A percentile compares a stretch with the other conserved stretches of the same genome.
Conservation (phyloP, 2,888 invertebrate genomes). For the Ichneumon xanthorius region DNA sequence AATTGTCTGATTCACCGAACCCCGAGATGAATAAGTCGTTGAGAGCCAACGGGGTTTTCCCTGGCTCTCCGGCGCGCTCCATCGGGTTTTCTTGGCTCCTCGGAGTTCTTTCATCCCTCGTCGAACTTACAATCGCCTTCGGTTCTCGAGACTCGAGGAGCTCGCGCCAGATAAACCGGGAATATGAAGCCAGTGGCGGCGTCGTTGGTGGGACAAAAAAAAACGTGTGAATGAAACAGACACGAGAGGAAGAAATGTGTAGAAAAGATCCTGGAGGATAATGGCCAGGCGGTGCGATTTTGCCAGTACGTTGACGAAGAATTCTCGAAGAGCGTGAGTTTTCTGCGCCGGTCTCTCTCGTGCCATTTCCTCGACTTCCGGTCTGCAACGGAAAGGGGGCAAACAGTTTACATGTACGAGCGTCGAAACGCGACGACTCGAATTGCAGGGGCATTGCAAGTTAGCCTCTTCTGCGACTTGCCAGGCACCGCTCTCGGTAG, state of each 20-base stretch:
- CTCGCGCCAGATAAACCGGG: background rate
- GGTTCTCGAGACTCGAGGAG: background rate
- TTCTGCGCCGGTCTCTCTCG: conserved; percentile 57
- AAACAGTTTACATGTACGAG: conserved; percentile 79
- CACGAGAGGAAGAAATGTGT: background rate
- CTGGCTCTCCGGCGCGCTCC: conserved; percentile 10
- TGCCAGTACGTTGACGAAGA: conserved; percentile 42
- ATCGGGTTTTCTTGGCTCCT: conserved; percentile 24
- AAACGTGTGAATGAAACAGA: background rate
- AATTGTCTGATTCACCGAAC: conserved; percentile 73
- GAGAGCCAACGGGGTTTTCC: conserved; percentile 34
- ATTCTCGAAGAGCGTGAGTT: conserved; percentile 2
- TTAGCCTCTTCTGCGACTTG: conserved; percentile 58
- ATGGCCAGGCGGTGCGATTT: background rate
- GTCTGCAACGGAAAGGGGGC: conserved; percentile 73
- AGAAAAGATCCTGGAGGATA: background rate
- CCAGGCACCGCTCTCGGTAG: conserved; percentile 8
- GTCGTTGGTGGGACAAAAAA: background rate
- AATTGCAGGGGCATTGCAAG: conserved; percentile 56
- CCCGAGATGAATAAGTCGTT: conserved; percentile 45
- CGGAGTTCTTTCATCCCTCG: background rate
- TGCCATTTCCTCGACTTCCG: conserved; percentile 75
- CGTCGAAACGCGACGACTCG: conserved; percentile 62
- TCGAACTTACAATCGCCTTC: background rate
- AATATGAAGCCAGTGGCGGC: background rate